A percentile compares a stretch with the other conserved stretches of the same genome.
Conservation (phyloP, 2,113 vertebrate genomes). For the Xiphophorus maculatus region DNA sequence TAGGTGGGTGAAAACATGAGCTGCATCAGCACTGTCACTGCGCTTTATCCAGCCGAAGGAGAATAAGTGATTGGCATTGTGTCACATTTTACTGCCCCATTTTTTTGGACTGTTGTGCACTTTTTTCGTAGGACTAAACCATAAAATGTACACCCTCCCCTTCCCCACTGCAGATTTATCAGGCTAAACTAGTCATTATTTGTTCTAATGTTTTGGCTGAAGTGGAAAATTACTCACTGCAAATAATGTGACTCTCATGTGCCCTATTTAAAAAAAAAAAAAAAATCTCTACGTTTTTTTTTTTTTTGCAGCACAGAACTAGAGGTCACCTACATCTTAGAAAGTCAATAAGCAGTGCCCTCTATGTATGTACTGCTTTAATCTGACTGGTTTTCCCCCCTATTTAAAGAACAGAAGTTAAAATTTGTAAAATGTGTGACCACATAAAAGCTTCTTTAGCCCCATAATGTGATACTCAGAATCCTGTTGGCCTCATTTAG, state of each 20-base stretch:
- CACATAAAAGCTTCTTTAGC: not conserved
- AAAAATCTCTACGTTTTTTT: conserved; percentile 11
- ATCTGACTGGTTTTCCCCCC: not conserved
- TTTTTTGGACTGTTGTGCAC: not conserved
- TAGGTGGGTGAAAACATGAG: conserved; percentile 26
- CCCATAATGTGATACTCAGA: not conserved
- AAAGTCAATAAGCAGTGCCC: not conserved
- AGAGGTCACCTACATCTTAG: conserved; percentile 6
- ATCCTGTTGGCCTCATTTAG: not conserved
- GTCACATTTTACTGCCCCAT: not conserved
- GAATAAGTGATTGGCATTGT: not conserved
- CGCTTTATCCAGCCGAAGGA: not conserved
- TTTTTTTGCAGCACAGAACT: conserved; percentile 12
- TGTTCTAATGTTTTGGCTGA: not conserved
- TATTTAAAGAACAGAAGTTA: not conserved
- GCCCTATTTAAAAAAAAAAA: conserved; percentile 37
- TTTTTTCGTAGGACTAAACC: not conserved
- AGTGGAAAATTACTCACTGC: not conserved
- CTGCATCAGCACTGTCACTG: conserved; percentile 42
- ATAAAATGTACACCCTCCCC: not conserved
- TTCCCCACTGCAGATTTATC: not conserved
- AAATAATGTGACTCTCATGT: conserved; percentile 34
- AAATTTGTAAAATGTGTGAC: not conserved
- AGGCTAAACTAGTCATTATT: conserved; percentile 10
- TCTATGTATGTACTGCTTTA: too few species aligned